phyloP scores from a whole-genome alignment of 1,140 invertebrate genomes.

The Amphibalanus amphitrite region DNA sequence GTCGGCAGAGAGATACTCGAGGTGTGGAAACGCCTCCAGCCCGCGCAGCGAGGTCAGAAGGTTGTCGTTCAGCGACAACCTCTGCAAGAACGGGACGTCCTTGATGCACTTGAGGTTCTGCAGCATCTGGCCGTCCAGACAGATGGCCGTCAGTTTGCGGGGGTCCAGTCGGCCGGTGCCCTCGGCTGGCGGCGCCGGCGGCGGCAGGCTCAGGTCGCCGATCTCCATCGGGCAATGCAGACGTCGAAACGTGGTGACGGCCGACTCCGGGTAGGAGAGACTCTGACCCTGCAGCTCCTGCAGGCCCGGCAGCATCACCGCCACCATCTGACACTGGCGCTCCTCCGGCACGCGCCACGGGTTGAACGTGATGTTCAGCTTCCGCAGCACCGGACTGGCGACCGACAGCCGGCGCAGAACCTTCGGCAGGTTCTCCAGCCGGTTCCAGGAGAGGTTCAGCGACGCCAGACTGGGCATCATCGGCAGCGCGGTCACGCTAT shows the following conservation, averaged over 20 bases:
- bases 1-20: neutral
- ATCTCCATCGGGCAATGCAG: neutral
- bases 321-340: neutral
- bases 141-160: neutral
- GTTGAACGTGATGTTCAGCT: neutral
- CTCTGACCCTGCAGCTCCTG: neutral
- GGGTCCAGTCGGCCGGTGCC: neutral
- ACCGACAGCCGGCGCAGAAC: neutral
- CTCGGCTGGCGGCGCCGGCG: too few species aligned
- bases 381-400: neutral
- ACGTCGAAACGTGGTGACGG: neutral
- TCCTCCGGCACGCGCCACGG: neutral
- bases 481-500: neutral
- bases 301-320: neutral
- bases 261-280: neutral
- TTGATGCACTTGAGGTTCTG: neutral
- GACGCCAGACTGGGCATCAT: neutral
- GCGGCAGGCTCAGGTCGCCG: neutral
- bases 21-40: neutral
- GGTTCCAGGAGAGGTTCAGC: neutral
- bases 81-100: neutral
- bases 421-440: neutral
- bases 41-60: neutral
- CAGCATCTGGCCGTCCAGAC: neutral
- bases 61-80: neutral